Conservation (phyloP, 2,888 invertebrate species). For the Biston betularia region DNA sequence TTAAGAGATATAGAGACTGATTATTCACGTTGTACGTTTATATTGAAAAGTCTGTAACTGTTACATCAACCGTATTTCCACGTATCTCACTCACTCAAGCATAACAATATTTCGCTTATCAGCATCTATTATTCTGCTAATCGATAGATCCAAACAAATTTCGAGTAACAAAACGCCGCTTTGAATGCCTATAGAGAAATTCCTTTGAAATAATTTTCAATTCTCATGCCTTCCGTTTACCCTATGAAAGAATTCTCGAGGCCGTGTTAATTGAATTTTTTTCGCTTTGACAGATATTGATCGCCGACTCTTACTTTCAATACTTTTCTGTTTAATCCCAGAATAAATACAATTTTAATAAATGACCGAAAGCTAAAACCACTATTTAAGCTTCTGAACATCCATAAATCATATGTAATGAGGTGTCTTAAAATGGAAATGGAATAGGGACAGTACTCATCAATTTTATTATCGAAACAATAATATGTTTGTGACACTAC, state of each 20-base stretch:
- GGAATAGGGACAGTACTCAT: conserved; percentile 1
- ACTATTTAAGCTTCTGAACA: conserved; percentile 71
- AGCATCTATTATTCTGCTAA: conserved; percentile 57
- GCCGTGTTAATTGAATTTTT: conserved; percentile 79
- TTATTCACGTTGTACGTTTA: too few species aligned
- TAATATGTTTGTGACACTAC: neutral
- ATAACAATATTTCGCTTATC: conserved; percentile 34
- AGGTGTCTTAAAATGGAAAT: conserved; percentile 48
- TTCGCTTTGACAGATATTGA: conserved; percentile 80
- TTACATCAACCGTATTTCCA: neutral
- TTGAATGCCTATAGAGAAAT: conserved; percentile 65
- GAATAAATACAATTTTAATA: conserved; percentile 75
- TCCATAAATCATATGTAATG: conserved; percentile 74
- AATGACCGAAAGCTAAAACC: conserved; percentile 76
- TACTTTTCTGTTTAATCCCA: conserved; percentile 75
- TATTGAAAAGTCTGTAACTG: too few species aligned
- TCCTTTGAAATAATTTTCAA: conserved; percentile 76
- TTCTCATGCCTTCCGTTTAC: conserved; percentile 76
- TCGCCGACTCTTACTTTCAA: conserved; percentile 67
- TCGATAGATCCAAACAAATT: conserved; percentile 61
- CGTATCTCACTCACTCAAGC: conserved; percentile 2
- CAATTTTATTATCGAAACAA: neutral
- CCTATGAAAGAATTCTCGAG: conserved; percentile 71
- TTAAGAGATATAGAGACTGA: too few species aligned
- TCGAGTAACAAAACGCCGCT: conserved; percentile 68